phyloP scores from a whole-genome alignment of 2,113 vertebrate genomes.

The Rana temporaria region DNA sequence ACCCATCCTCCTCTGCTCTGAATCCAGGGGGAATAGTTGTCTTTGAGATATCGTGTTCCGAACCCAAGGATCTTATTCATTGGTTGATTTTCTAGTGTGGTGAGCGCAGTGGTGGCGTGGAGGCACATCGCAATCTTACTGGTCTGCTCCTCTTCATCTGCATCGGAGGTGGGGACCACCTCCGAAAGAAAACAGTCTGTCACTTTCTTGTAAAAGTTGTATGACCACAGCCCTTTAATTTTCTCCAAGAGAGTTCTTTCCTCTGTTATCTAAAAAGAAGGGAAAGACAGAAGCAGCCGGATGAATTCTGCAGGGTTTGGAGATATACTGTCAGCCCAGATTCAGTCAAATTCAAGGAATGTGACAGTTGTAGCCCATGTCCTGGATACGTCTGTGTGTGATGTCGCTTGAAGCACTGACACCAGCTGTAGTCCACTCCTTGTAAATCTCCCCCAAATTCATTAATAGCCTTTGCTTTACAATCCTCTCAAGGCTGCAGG shows the following conservation, averaged over 20 bases:
- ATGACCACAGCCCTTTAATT: slow-evolving; percentile 65
- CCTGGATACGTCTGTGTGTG: too few relatives aligned
- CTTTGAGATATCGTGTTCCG: slow-evolving; percentile 79
- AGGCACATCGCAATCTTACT: slow-evolving; percentile 76
- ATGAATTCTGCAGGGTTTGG: too few relatives aligned
- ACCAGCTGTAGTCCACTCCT: too few relatives aligned
- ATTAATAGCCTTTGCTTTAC: too few relatives aligned
- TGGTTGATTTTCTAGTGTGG: slow-evolving; percentile 71
- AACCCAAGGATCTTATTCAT: slow-evolving; percentile 76
- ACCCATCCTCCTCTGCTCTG: slow-evolving; percentile 81
- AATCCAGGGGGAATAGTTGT: slow-evolving; percentile 78
- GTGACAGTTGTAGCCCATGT: too few relatives aligned
- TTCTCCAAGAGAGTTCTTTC: slow-evolving; percentile 49
- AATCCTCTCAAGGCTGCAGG: too few relatives aligned
- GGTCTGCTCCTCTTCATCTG: slow-evolving; percentile 55
- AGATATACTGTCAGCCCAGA: too few relatives aligned
- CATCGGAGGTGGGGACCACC: slow-evolving; percentile 40
- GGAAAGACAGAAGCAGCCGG: slow-evolving; percentile 1
- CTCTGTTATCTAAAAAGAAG: slow-evolving; percentile 67
- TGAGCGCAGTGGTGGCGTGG: slow-evolving; percentile 78
- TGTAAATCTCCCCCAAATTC: too few relatives aligned
- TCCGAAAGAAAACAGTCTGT: slow-evolving; percentile 62
- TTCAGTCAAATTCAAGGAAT: too few relatives aligned
- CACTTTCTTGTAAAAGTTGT: slow-evolving; percentile 70
- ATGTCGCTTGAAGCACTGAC: too few relatives aligned